Percentiles rank a stretch among this genome's conserved stretches.
Evolutionary conservation across 2,113 vertebrate genomes (phyloP).

Genomic region (Lipophrys pholis): DNA sequence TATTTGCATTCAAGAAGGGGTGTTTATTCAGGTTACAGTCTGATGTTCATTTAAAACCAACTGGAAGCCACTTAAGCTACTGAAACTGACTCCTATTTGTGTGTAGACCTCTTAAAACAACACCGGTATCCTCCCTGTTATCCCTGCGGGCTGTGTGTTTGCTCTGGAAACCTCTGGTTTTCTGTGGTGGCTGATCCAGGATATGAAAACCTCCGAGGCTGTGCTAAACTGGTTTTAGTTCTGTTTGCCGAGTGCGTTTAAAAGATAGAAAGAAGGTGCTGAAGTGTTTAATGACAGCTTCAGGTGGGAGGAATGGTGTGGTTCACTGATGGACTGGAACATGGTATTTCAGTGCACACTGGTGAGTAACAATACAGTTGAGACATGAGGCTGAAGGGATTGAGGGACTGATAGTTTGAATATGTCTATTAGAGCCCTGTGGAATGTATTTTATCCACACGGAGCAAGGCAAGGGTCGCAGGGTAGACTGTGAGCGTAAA

Average conservation of each 20-base stretch:
- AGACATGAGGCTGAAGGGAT: slow-evolving; percentile 26
- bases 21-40: slow-evolving; percentile 1
- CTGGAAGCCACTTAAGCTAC: slow-evolving; percentile 25
- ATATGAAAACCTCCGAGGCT: slow-evolving; percentile 5
- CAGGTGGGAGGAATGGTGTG: slow-evolving; percentile 35
- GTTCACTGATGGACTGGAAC: slow-evolving; percentile 43
- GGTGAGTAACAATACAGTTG: slow-evolving; percentile 47
- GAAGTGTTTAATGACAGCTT: slow-evolving; percentile 40
- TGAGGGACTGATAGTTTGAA: slow-evolving; percentile 34
- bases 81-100: slow-evolving; percentile 18
- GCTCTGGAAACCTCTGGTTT: slow-evolving; percentile 31
- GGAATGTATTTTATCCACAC: slow-evolving; percentile 54
- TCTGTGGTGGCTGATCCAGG: not conserved
- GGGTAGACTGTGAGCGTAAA: slow-evolving; percentile 47
- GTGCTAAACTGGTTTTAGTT: slow-evolving; percentile 16
- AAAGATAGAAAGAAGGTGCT: slow-evolving; percentile 4
- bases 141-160: slow-evolving; percentile 50
- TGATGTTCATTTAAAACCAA: slow-evolving; percentile 27
- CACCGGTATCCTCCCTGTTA: slow-evolving; percentile 15
- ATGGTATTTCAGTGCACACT: slow-evolving; percentile 7
- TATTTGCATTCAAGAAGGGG: slow-evolving; percentile 4
- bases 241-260: not conserved
- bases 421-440: slow-evolving; percentile 38
- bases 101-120: slow-evolving; percentile 38
- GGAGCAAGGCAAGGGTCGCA: slow-evolving; percentile 15